A percentile compares a stretch with the other conserved stretches of the same genome.
phyloP scores from a whole-genome alignment of 2,888 invertebrate genomes.

The Chaetoderma sp. region DNA sequence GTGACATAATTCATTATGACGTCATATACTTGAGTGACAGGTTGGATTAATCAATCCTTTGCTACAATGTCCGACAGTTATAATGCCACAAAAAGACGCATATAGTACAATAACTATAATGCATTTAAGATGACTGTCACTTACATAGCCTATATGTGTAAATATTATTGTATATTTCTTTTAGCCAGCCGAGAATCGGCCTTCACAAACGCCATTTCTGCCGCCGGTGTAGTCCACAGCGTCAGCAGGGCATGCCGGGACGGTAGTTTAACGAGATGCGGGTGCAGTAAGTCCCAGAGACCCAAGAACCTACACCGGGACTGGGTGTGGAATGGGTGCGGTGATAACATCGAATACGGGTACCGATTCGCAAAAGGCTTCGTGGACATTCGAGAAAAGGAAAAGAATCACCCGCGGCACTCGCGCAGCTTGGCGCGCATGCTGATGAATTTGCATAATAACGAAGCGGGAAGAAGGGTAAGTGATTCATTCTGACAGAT shows the following conservation, averaged over 20 bases:
- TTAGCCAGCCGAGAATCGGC: conserved; percentile 74
- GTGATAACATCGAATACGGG: conserved; percentile 92
- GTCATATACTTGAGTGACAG: no score
- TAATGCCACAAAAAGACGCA: no score
- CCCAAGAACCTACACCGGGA: conserved; percentile 88
- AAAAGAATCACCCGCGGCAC: conserved; percentile 83
- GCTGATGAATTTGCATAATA: conserved; percentile 97
- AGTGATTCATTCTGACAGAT: no score
- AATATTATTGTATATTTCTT: conserved; percentile 39
- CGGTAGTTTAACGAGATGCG: conserved; percentile 89
- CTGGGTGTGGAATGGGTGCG: conserved; percentile 99
- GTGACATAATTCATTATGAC: no score
- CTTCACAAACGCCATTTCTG: conserved; percentile 74
- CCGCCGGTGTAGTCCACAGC: conserved; percentile 83
- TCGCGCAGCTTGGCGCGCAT: conserved; percentile 85
- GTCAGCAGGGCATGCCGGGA: conserved; percentile 92
- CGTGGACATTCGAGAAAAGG: conserved; percentile 88
- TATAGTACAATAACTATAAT: no score
- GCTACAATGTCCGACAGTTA: no score
- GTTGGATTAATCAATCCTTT: no score
- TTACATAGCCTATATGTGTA: no score
- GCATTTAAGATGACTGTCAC: no score
- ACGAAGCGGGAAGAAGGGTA: conserved; percentile 96
- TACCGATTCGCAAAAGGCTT: conserved; percentile 92
- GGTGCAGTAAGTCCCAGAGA: conserved; percentile 85